Evolutionary conservation across 1,140 invertebrate genomes (phyloP).

Genomic region (Bombus turneri): DNA sequence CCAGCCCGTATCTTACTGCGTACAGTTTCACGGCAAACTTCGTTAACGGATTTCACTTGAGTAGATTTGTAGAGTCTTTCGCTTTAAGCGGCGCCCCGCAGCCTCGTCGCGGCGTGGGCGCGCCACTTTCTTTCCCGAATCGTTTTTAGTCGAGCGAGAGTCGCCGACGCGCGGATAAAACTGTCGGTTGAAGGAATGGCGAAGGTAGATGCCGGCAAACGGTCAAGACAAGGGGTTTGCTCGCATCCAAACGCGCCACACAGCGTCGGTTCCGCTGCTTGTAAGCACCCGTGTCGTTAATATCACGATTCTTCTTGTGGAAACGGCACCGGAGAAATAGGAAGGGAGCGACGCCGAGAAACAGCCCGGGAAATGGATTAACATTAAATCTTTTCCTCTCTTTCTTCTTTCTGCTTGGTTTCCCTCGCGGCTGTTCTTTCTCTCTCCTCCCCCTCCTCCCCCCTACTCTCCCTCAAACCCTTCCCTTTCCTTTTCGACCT

Average conservation of each 20-base stretch:
- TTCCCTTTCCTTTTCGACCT: neutral
- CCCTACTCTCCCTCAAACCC: neutral
- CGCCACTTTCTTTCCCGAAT: slow-evolving; percentile 55
- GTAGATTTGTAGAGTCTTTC: slow-evolving; percentile 52
- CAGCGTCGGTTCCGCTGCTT: neutral
- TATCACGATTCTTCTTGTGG: slow-evolving; percentile 64
- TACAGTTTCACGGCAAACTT: slow-evolving; percentile 67
- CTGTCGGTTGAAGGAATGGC: neutral
- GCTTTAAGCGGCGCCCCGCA: neutral
- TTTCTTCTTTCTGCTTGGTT: neutral
- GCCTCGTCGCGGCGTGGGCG: neutral
- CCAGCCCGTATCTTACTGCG: slow-evolving; percentile 63
- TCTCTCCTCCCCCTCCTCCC: neutral
- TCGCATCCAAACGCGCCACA: too few relatives aligned
- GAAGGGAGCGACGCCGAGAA: slow-evolving; percentile 42
- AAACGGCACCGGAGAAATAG: slow-evolving; percentile 28
- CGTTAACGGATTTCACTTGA: slow-evolving; percentile 67
- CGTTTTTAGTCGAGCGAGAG: slow-evolving; percentile 48
- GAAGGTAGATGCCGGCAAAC: neutral
- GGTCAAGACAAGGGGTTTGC: neutral
- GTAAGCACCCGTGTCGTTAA: slow-evolving; percentile 69
- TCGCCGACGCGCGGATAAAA: slow-evolving; percentile 45
- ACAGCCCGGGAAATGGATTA: slow-evolving; percentile 72
- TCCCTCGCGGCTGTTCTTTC: slow-evolving; percentile 4
- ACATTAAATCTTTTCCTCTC: slow-evolving; percentile 69